A percentile compares a stretch with the other conserved stretches of the same genome.
Conservation (phyloP, 1,140 invertebrate genomes). For the Galleria mellonella region DNA sequence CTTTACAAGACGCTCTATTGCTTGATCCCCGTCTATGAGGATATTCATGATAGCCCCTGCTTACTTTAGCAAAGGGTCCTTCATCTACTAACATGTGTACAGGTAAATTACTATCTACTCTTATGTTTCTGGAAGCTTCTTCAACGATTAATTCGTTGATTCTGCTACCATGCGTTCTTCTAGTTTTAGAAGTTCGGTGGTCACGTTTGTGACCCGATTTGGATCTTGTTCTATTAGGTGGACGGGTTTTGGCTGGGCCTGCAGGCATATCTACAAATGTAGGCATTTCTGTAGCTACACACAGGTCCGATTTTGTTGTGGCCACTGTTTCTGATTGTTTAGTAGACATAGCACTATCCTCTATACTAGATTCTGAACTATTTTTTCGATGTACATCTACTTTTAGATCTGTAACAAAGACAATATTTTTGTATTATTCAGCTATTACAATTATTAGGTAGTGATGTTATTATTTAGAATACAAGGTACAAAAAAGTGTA, state of each 20-base stretch:
- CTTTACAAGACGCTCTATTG: constrained; percentile 62
- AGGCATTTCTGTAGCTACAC: constrained; percentile 34
- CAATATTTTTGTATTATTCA: neutral
- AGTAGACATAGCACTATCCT: constrained; percentile 50
- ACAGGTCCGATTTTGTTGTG: constrained; percentile 55
- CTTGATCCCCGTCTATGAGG: constrained; percentile 45
- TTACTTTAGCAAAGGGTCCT: constrained; percentile 56
- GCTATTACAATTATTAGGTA: no score
- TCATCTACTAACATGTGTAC: constrained; percentile 56
- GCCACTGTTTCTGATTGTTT: constrained; percentile 44
- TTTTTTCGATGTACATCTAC: constrained; percentile 94
- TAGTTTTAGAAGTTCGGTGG: constrained; percentile 32
- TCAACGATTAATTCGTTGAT: constrained; percentile 65
- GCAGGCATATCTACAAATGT: constrained; percentile 1
- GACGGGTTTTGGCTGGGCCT: constrained; percentile 50
- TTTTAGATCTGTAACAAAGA: constrained; percentile 83
- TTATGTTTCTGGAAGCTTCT: constrained; percentile 44
- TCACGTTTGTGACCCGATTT: constrained; percentile 52
- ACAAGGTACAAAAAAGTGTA: no score
- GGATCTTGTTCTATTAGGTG: constrained; percentile 38
- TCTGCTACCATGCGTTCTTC: constrained; percentile 38
- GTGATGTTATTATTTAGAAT: no score
- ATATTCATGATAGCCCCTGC: constrained; percentile 52
- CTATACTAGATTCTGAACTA: constrained; percentile 87
- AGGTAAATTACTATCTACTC: constrained; percentile 49